Percentiles rank a stretch among this genome's conserved stretches.
These are phyloP conservation scores for Bucco capensis DNA, from an alignment of 2,113 vertebrate genomes.

Conservation along the genomic window DNA sequence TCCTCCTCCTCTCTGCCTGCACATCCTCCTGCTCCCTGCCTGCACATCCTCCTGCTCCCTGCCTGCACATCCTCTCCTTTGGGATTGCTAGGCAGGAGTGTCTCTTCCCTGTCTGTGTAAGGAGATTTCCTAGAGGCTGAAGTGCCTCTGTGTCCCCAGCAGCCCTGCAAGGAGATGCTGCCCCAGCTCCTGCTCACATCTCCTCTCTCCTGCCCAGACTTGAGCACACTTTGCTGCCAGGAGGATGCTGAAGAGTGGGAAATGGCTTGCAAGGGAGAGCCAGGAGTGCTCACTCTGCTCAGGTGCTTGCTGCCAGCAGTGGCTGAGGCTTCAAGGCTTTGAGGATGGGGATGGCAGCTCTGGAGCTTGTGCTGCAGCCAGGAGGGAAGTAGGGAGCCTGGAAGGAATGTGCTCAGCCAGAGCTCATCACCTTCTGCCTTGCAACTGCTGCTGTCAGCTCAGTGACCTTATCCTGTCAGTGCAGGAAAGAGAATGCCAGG, in stretches of 20 bases:
- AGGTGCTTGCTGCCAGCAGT: not conserved
- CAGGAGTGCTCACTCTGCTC: not conserved
- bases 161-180: not conserved
- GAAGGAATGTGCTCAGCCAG: not conserved
- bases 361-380: not conserved
- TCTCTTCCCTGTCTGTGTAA: rapidly evolving
- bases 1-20: not conserved
- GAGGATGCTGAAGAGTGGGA: not conserved
- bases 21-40: not conserved
- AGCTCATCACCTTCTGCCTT: not conserved
- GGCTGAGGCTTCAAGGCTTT: rapidly evolving
- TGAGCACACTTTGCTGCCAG: not conserved
- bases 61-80: not conserved
- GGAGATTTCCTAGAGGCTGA: rapidly evolving
- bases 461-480: not conserved
- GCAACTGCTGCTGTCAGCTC: not conserved
- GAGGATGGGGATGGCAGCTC: not conserved
- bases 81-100: not conserved
- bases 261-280: not conserved
- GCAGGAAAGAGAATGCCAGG: not conserved
- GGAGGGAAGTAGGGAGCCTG: not conserved
- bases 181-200: not conserved
- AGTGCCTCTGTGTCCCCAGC: not conserved
- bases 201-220: not conserved
- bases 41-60: not conserved